phyloP scores from a whole-genome alignment of 1,140 invertebrate genomes.

The Bombus fervidus region DNA sequence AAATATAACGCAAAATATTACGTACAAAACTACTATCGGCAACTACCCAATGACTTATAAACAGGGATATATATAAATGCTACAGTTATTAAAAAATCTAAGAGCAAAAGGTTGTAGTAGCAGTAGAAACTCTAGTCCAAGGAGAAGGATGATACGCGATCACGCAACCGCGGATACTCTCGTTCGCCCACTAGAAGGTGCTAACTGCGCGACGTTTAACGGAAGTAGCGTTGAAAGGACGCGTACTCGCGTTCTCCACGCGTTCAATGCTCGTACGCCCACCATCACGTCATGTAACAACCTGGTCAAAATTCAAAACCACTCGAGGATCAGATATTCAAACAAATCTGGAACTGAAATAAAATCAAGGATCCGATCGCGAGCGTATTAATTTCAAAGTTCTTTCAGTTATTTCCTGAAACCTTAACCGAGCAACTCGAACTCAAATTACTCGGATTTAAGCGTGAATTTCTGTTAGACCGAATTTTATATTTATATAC shows the following conservation, averaged over 20 bases:
- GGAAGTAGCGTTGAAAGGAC: conserved; percentile 39
- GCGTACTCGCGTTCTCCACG: conserved; percentile 23
- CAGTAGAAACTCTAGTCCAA: not conserved
- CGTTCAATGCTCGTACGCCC: not conserved
- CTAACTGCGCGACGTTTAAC: not conserved
- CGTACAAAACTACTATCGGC: too few relatives aligned
- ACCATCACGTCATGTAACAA: not conserved
- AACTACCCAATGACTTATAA: not conserved
- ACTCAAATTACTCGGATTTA: not conserved
- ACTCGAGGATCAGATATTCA: not conserved
- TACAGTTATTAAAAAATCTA: not conserved
- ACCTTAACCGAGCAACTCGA: not conserved
- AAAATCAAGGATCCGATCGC: not conserved
- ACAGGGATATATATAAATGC: not conserved
- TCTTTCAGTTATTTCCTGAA: too few relatives aligned
- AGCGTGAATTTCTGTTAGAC: too few relatives aligned
- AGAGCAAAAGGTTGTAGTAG: not conserved
- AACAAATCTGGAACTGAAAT: not conserved
- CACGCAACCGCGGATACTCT: conserved; percentile 11
- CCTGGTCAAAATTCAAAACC: not conserved
- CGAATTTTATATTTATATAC: too few relatives aligned
- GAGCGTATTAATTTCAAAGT: not conserved
- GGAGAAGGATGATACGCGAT: conserved; percentile 19
- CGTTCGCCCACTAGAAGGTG: conserved; percentile 25
- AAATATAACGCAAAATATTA: too few relatives aligned